Evolutionary conservation across 2,113 vertebrate species (phyloP).

Genomic region (Clarias gariepinus): DNA sequence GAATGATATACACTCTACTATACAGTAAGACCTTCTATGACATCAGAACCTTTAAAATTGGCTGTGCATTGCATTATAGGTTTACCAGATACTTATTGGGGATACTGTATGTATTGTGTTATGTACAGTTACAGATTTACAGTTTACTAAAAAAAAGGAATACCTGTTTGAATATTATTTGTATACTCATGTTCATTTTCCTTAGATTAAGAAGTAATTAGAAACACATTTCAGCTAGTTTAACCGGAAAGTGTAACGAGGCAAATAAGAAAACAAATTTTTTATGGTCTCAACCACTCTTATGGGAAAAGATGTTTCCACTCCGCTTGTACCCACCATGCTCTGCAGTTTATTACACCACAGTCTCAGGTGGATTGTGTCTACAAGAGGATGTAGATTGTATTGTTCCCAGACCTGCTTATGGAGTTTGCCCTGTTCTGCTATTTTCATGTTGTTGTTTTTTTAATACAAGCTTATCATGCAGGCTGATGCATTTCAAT

Average conservation of each 20-base stretch:
- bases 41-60: neutral
- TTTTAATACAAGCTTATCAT: neutral
- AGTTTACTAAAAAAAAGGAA: neutral
- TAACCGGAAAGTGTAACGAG: neutral
- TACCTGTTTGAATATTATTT: neutral
- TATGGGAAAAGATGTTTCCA: neutral
- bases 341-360: neutral
- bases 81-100: neutral
- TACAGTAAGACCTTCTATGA: neutral
- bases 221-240: neutral
- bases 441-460: neutral
- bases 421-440: neutral
- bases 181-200: neutral
- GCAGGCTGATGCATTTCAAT: neutral
- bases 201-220: neutral
- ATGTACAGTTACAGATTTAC: neutral
- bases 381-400: constrained; percentile 32
- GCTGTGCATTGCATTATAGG: neutral
- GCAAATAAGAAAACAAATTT: neutral
- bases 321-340: neutral
- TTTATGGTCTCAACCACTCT: neutral
- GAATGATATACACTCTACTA: neutral
- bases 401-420: neutral
- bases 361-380: constrained; percentile 25
- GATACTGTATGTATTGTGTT: neutral